Conservation (phyloP, 2,113 vertebrate species). For the Falco punctatus region DNA sequence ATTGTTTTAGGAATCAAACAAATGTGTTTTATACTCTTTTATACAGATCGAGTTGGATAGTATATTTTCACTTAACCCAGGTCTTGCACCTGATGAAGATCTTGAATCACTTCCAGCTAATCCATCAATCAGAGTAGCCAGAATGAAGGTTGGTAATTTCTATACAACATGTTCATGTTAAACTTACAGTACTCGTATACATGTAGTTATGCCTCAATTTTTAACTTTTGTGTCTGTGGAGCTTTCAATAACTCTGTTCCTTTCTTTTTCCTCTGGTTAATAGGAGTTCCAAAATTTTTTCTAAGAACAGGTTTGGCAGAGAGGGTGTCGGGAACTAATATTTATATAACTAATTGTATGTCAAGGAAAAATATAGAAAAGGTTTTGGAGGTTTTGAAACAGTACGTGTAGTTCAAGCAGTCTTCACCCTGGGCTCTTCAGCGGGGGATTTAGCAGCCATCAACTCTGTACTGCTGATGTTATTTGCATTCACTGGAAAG, state of each 20-base stretch:
- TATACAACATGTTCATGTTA: neutral
- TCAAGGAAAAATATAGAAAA: neutral
- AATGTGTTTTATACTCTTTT: neutral
- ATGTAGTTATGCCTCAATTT: neutral
- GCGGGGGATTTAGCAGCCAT: neutral
- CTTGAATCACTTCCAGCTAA: conserved; percentile 85
- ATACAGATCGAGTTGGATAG: conserved; percentile 95
- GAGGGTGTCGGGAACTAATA: neutral
- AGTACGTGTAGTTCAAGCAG: neutral
- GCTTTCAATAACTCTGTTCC: neutral
- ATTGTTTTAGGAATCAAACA: neutral
- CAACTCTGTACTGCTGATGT: neutral
- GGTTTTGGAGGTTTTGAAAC: neutral
- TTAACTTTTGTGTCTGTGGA: neutral
- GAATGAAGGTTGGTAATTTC: conserved; percentile 87
- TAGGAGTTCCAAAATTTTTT: neutral
- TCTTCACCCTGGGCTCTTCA: neutral
- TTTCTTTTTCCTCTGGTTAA: neutral
- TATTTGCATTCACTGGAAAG: conserved; percentile 19
- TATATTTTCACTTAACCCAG: conserved; percentile 93
- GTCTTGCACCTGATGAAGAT: conserved; percentile 91
- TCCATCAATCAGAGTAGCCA: conserved; percentile 86
- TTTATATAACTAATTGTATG: neutral
- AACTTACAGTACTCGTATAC: neutral
- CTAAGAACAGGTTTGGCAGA: neutral